A percentile compares a stretch with the other conserved stretches of the same genome.
Conservation (phyloP, 1,140 invertebrate species). For the Tribolium madens region DNA sequence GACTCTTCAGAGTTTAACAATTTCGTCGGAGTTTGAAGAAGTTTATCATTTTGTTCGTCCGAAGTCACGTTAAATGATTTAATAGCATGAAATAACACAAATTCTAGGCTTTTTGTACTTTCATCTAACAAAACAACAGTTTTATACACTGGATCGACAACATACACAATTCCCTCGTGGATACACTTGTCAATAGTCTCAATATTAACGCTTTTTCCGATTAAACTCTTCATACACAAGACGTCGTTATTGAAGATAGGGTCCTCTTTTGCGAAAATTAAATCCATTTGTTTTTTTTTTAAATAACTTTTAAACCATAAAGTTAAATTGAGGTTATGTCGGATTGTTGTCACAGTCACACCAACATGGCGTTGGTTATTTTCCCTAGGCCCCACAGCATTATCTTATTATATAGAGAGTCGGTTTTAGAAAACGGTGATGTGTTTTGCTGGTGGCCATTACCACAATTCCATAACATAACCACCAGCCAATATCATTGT, state of each 20-base stretch:
- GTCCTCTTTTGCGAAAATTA: constrained; percentile 23
- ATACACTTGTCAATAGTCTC: constrained; percentile 53
- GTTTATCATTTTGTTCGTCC: constrained; percentile 45
- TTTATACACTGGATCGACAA: constrained; percentile 62
- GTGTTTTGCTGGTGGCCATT: too few relatives aligned
- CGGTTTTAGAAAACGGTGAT: too few relatives aligned
- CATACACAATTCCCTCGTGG: constrained; percentile 55
- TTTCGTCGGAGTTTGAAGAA: neutral
- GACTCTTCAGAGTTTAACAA: neutral
- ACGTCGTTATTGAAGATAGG: constrained; percentile 45
- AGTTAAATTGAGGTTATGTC: neutral
- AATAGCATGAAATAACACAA: constrained; percentile 55
- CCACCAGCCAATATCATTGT: too few relatives aligned
- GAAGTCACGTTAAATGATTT: constrained; percentile 53
- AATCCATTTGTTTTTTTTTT: neutral
- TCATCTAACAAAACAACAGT: constrained; percentile 55
- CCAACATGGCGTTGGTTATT: too few relatives aligned
- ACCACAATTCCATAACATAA: too few relatives aligned
- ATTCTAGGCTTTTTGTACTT: constrained; percentile 50
- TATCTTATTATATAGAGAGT: too few relatives aligned
- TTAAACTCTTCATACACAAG: constrained; percentile 54
- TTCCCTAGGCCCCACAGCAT: too few relatives aligned
- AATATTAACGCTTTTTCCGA: constrained; percentile 57
- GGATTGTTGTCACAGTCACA: neutral
- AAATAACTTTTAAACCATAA: neutral